phyloP scores from a whole-genome alignment of 2,113 vertebrate genomes.

The Chamaea fasciata region DNA sequence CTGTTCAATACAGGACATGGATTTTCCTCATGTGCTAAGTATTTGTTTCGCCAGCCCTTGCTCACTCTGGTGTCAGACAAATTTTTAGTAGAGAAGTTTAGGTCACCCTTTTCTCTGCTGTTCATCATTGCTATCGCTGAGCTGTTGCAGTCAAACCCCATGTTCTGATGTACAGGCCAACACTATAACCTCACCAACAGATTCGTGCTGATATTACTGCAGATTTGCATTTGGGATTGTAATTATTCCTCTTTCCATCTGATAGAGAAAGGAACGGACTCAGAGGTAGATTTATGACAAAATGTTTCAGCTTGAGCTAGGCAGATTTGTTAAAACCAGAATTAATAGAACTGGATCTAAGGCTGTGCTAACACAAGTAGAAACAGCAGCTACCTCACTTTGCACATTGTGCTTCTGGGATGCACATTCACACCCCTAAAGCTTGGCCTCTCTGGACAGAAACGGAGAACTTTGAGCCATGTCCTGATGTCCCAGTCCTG shows the following conservation, averaged over 20 bases:
- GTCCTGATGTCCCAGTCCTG: neutral
- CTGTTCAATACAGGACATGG: neutral
- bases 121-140: neutral
- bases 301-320: neutral
- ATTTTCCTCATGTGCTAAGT: neutral
- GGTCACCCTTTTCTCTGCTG: neutral
- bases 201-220: neutral
- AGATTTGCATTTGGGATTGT: neutral
- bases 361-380: neutral
- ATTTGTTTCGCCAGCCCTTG: neutral
- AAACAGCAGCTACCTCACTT: neutral
- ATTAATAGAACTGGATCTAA: neutral
- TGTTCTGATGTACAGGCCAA: neutral
- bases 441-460: neutral
- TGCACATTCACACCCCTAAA: neutral
- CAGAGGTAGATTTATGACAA: neutral
- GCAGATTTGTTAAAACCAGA: neutral
- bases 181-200: neutral
- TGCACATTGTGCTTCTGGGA: neutral
- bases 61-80: neutral
- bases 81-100: neutral
- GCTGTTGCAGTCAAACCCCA: neutral
- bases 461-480: neutral
- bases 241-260: neutral
- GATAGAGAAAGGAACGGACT: neutral